phyloP scores from a whole-genome alignment of 2,888 invertebrate genomes.

The Liposcelis brunnea region DNA sequence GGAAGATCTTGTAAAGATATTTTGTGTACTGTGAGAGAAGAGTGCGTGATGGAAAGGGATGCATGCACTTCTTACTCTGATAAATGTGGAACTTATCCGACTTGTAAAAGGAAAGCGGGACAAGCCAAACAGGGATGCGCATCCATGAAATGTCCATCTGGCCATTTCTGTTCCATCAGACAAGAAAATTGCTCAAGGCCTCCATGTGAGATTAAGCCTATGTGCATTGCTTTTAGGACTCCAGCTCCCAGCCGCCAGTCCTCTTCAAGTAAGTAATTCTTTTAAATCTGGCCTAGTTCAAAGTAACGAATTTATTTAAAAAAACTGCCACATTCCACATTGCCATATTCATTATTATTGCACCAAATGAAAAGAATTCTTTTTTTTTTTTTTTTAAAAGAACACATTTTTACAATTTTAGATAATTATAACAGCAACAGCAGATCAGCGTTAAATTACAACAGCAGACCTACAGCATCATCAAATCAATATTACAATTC shows the following conservation, averaged over 20 bases:
- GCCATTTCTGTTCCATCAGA: slow-evolving; percentile 5
- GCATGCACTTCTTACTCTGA: not conserved
- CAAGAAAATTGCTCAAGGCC: slow-evolving; percentile 2
- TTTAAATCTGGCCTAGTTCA: too few relatives aligned
- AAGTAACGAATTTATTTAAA: too few relatives aligned
- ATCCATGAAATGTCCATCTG: slow-evolving; percentile 1
- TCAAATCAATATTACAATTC: too few relatives aligned
- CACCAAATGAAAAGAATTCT: too few relatives aligned
- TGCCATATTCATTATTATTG: too few relatives aligned
- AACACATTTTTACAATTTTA: too few relatives aligned
- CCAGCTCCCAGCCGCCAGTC: not conserved
- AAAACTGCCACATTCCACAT: too few relatives aligned
- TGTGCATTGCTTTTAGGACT: not conserved
- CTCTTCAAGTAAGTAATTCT: too few relatives aligned
- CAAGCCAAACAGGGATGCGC: not conserved
- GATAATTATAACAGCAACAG: too few relatives aligned
- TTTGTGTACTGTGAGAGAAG: slow-evolving; percentile 1
- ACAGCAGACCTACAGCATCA: too few relatives aligned
- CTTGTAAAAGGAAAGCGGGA: slow-evolving; percentile 4
- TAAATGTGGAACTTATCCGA: slow-evolving; percentile 3
- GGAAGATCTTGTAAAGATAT: slow-evolving; percentile 3
- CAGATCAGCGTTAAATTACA: too few relatives aligned
- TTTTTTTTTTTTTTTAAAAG: too few relatives aligned
- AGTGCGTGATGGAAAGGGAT: slow-evolving; percentile 5
- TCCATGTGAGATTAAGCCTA: slow-evolving; percentile 1